phyloP scores from a whole-genome alignment of 2,888 invertebrate genomes.

The Pimpla rufipes region DNA sequence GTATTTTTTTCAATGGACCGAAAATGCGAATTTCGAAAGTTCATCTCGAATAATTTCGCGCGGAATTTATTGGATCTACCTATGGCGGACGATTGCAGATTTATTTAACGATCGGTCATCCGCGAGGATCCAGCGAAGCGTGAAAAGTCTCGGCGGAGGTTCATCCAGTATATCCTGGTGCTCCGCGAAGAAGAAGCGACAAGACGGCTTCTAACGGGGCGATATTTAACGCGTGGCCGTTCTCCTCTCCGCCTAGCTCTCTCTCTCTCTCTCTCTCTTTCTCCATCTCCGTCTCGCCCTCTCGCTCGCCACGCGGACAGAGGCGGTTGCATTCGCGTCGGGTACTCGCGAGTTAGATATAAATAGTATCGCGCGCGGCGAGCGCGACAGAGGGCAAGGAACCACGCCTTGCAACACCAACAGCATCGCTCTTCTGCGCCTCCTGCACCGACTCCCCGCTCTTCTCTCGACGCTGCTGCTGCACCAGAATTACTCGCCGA shows the following conservation, averaged over 20 bases:
- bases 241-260: slow-evolving; percentile 47
- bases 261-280: slow-evolving; percentile 50
- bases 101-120: slow-evolving; percentile 48
- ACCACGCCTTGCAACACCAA: slow-evolving; percentile 73
- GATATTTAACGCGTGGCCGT: slow-evolving; percentile 60
- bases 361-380: slow-evolving; percentile 72
- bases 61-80: neutral
- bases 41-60: neutral
- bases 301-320: slow-evolving; percentile 42
- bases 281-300: slow-evolving; percentile 37
- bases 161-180: slow-evolving; percentile 19
- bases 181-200: slow-evolving; percentile 22
- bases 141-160: slow-evolving; percentile 55
- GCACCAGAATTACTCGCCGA: slow-evolving; percentile 20
- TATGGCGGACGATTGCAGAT: slow-evolving; percentile 24
- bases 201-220: slow-evolving; percentile 48
- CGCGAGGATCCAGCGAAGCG: slow-evolving; percentile 56
- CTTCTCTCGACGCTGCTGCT: neutral
- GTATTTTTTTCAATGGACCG: no score
- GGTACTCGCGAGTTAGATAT: slow-evolving; percentile 74
- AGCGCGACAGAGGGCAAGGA: slow-evolving; percentile 76
- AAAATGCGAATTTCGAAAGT: neutral
- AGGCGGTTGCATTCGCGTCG: slow-evolving; percentile 66
- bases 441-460: neutral
- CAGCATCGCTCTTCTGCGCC: slow-evolving; percentile 13